Evolutionary conservation across 2,113 vertebrate genomes (phyloP), one percentile per base, ranked within the genome.

Genomic region (Rana temporaria): DNA sequence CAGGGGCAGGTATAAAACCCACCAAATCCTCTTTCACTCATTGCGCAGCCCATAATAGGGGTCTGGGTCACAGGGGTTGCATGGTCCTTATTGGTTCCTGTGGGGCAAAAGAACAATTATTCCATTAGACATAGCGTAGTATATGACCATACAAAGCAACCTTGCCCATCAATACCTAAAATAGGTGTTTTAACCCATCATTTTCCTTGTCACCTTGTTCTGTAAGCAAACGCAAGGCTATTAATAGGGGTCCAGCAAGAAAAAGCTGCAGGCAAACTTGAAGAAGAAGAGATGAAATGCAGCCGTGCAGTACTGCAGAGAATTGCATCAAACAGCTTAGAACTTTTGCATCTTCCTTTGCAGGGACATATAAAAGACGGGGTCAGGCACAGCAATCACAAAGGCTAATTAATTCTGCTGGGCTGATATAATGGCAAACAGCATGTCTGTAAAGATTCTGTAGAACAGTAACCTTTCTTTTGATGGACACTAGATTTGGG

Each of bases 331-430:
- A 60, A 62, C 30, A 22, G 19, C 38, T 14, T 32, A 17, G 72
- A 38, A 19, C 71, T 59, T 74, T 38, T 74, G 71, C 71, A 74
- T 38, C 56, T 75, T 75, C 72, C 56, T 75, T 75, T 62, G 32
- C 72, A 60, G 72, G n/a, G 72, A 75, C 30, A 62, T 34, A 75
- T 60, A 62, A 62, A 74, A 75, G 18, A 60, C 19, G 42, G 72
- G 72, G 71, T 74, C 71, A 74, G 71, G 8, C 3, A 6, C 60
- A 38, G 71, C 71, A 74, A 74, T 75, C 72, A 42, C 56, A 60
- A 75, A 75, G 72, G 72, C 72, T 75, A 75, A 75, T 62, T 62
- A 75, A 22, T 22, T 75, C 72, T 75, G 56, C 72, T 62, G 56
- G 32, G 72, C 72, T 17, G 56, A 38, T 62, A 42, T 75, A 38